Evolutionary conservation across 2,888 invertebrate genomes (phyloP), one percentile per base, ranked within the genome.

Genomic region (Agonum fuliginosum): DNA sequence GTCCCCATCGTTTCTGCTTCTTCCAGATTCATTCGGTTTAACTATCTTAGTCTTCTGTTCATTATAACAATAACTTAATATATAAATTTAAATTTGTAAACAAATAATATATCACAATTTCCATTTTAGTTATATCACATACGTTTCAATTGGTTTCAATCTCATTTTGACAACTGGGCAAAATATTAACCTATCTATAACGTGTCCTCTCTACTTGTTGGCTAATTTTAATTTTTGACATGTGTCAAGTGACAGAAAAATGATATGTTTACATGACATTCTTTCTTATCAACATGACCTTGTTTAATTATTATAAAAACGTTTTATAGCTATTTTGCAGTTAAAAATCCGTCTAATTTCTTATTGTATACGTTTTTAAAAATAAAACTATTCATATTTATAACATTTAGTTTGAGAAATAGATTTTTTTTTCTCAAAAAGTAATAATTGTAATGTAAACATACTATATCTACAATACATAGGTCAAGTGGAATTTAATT

Each of bases 1-100:
- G 86, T 82, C 54, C 83, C 85, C 84, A 85, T 86, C 80, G 83
- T 84, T 79, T 84, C 82, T 79, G 82, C 82, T 79, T 83, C 80
- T 58, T 84, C 78, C 71, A 79, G 75, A 22, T 72, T 78, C 81
- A 82, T 82, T 79, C 73, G 80, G 54, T 77, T 58, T 8, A 19
- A 73, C 73, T 74, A 30, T 62, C 67, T 67, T 10, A 71, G 17
- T 51, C 10, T 30, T 76, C 30, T 37, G 12, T 51, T 65, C 43
- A 24, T 76, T 37, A 51, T 76, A 76, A 67, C 69, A 75, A 65
- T 65, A 30, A 67, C 51, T 76, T 14, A 34, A 73, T 76, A 69
- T 48, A 67, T 67, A 22, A 67, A 43, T 20, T 58, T 22, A 30
- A n/a, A 14, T 34, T 67, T 67, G 1, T 30, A 27, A 46, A 48